Conservation (phyloP, 2,113 vertebrate species). For the Microtus oregoni region DNA sequence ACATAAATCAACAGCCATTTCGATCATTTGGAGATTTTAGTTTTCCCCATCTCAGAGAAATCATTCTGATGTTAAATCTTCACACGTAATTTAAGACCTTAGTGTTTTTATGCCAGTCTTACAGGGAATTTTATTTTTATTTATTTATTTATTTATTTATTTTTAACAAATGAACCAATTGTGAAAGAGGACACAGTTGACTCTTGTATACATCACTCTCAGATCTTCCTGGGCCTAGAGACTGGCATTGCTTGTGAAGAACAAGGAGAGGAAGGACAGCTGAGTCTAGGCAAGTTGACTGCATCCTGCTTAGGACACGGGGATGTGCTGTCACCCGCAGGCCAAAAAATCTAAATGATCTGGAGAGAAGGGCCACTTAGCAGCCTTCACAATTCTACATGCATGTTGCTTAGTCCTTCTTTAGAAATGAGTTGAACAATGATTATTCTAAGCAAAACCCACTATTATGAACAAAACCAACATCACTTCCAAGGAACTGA, state of each 20-base stretch:
- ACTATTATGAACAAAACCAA: not conserved
- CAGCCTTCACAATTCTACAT: not conserved
- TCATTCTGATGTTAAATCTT: conserved; percentile 47
- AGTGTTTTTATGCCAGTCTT: not conserved
- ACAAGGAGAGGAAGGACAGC: not conserved
- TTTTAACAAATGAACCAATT: not conserved
- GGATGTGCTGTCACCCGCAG: not conserved
- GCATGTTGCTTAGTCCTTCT: not conserved
- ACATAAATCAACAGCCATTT: not conserved
- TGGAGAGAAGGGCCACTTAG: not conserved
- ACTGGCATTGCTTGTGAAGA: not conserved
- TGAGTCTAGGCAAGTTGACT: accelerated
- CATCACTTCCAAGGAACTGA: not conserved
- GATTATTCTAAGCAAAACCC: not conserved
- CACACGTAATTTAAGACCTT: conserved; percentile 1
- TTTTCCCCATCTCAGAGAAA: not conserved
- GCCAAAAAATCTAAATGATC: not conserved
- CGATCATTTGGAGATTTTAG: not conserved
- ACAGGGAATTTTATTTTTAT: not conserved
- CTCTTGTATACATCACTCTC: not conserved
- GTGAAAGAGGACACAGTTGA: not conserved
- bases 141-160: not conserved
- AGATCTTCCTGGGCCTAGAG: not conserved
- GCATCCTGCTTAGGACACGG: not conserved
- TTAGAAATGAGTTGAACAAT: conserved; percentile 3